Evolutionary conservation across 2,888 invertebrate genomes (phyloP).

Genomic region (Camptogramma bilineatum): DNA sequence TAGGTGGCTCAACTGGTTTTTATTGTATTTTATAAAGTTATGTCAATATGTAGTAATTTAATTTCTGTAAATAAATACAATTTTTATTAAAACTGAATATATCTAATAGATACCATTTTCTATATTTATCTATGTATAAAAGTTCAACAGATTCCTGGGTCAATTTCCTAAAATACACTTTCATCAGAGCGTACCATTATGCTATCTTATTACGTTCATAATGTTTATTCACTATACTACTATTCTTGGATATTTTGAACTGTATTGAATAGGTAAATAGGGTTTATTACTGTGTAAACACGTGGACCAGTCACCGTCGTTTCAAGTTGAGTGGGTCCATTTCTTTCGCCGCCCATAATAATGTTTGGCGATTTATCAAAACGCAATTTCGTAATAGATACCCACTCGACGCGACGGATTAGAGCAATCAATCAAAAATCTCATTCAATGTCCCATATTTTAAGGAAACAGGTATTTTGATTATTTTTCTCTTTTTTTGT

Average conservation of each 20-base stretch:
- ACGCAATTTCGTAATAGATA: conserved; percentile 85
- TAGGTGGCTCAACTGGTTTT: too few relatives aligned
- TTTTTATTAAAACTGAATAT: too few relatives aligned
- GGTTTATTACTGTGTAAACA: conserved; percentile 51
- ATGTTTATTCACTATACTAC: conserved; percentile 65
- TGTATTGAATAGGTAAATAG: conserved; percentile 48
- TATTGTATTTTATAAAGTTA: too few relatives aligned
- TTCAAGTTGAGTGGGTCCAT: conserved; percentile 78
- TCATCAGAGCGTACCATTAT: conserved; percentile 71
- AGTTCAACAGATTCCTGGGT: conserved; percentile 53
- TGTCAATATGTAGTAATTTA: too few relatives aligned
- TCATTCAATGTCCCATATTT: conserved; percentile 22
- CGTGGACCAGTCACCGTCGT: conserved; percentile 57
- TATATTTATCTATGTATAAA: neutral
- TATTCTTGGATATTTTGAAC: conserved; percentile 47
- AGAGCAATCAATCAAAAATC: conserved; percentile 66
- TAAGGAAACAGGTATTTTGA: neutral
- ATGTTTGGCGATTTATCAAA: conserved; percentile 84
- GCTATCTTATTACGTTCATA: conserved; percentile 74
- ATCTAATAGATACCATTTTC: too few relatives aligned
- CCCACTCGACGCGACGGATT: conserved; percentile 76
- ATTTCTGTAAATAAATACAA: too few relatives aligned
- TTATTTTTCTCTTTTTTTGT: neutral
- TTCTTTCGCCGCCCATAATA: conserved; percentile 82
- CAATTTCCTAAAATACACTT: conserved; percentile 74